Evolutionary conservation across 2,797 vertebrate species (phyloP), one percentile per base, ranked within the genome.

Genomic region (Lates japonicus): DNA sequence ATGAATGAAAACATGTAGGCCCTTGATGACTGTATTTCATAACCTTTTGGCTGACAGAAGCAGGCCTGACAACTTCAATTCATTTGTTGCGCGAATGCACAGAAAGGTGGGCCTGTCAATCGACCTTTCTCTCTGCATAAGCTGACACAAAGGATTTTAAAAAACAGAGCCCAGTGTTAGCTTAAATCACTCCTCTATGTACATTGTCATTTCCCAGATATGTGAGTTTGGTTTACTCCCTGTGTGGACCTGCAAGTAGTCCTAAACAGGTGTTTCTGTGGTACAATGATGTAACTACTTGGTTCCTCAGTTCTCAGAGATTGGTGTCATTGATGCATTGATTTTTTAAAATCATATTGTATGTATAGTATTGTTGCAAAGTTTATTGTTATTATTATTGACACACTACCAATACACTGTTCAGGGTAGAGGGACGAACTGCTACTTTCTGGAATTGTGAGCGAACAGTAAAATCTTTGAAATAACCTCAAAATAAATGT

Each of bases 201-300:
- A 29, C 76, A 37, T 51, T 66, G 69, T 68, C 76, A 61, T 78
- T 68, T 55, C 57, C 80, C 37, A 61, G 52, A 69, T 74, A 19
- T 81, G 64, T 71, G 74, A 66, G 65, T 80, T 83, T 83, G 81
- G 79, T 90, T 88, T 89, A 82, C 76, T 84, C 87, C 91, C 90
- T 91, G 92, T 87, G 80, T 82, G 70, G 90, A 87, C 89, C 78
- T 86, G 80, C 64, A 29, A 72, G 75, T 72, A 55, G 66, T 71
- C n/a, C 73, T 74, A 37, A 86, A 84, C 91, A 91, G 91, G 91
- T 90, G 89, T 63, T 72, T 83, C 66, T 87, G 66, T 71, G 59
- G 74, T 60, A 29, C 46, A 29, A 29, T 29, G 25, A 29, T 29
- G 25, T 29, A 29, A 29, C 25, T 29, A 29, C 25, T 29, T 29